phyloP scores from a whole-genome alignment of 2,797 vertebrate species.

The Eleutherodactylus coqui region DNA sequence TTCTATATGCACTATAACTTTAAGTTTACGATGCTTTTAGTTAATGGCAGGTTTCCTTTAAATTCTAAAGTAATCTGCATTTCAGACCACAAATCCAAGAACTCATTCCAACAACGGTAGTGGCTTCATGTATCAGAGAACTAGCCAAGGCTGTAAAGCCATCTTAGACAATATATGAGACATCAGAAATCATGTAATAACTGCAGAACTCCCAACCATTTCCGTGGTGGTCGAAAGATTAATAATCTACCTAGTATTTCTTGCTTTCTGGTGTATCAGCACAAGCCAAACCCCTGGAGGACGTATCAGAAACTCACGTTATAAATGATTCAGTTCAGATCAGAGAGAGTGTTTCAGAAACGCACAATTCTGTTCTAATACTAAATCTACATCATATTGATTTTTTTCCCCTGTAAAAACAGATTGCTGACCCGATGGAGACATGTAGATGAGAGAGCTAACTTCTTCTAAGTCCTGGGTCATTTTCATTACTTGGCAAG shows the following conservation, averaged over 20 bases:
- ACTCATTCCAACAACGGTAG: neutral
- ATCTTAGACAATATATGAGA: neutral
- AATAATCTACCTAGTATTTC: slow-evolving; percentile 20
- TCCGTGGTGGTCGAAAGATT: slow-evolving; percentile 1
- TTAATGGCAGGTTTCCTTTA: too few species aligned
- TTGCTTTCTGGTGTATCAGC: slow-evolving; percentile 48
- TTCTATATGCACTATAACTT: too few species aligned
- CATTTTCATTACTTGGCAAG: slow-evolving; percentile 14
- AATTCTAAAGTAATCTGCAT: neutral
- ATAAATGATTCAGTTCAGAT: slow-evolving; percentile 58
- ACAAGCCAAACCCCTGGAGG: slow-evolving; percentile 35
- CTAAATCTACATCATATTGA: slow-evolving; percentile 55
- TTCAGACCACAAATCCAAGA: neutral
- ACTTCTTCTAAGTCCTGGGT: neutral
- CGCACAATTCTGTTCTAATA: slow-evolving; percentile 41
- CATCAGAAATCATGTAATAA: neutral
- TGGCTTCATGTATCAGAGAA: neutral
- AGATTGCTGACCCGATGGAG: slow-evolving; percentile 37
- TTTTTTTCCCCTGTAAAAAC: slow-evolving; percentile 45
- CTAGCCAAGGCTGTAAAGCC: neutral
- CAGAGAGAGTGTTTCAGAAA: slow-evolving; percentile 30
- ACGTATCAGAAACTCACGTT: slow-evolving; percentile 34
- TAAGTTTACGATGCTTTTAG: too few species aligned
- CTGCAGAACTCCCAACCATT: slow-evolving; percentile 7
- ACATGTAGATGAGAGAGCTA: slow-evolving; percentile 46